Conservation (phyloP, 2,113 vertebrate species). For the Festucalex cinctus region DNA sequence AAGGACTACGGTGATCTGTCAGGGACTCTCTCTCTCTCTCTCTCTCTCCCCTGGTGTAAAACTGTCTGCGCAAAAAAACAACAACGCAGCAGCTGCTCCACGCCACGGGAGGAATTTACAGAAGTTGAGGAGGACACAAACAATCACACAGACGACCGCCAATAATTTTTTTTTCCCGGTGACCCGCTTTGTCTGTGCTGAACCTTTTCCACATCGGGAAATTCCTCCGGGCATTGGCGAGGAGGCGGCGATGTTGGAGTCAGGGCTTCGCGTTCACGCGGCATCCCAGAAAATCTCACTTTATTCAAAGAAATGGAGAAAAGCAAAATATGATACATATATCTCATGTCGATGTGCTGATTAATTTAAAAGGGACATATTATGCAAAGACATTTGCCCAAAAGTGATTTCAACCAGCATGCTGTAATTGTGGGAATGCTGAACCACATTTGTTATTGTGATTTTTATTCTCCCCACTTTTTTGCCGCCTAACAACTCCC, state of each 20-base stretch:
- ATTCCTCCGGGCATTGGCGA: constrained; percentile 36
- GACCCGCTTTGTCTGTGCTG: not conserved
- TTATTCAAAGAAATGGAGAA: not conserved
- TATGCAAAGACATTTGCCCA: not conserved
- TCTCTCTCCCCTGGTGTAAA: constrained; percentile 43
- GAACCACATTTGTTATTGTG: too few species aligned
- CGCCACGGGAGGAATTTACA: constrained; percentile 53
- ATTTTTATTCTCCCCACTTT: too few species aligned
- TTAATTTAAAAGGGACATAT: not conserved
- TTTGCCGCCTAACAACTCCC: too few species aligned
- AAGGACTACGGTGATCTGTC: constrained; percentile 59
- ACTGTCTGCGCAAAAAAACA: constrained; percentile 14
- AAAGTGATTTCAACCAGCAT: too few species aligned
- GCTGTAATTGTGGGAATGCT: too few species aligned
- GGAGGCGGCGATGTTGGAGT: constrained; percentile 33
- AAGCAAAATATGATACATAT: not conserved
- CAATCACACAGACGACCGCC: not conserved
- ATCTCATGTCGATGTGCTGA: not conserved
- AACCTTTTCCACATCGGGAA: constrained; percentile 50
- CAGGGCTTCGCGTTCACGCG: constrained; percentile 52
- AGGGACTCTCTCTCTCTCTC: constrained; percentile 53
- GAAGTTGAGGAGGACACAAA: constrained; percentile 6
- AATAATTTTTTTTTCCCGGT: not conserved
- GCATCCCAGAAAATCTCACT: constrained; percentile 30
- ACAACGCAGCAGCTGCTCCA: constrained; percentile 14